Evolutionary conservation across 2,113 vertebrate genomes (phyloP).

Genomic region (Gorsachius goisagi): DNA sequence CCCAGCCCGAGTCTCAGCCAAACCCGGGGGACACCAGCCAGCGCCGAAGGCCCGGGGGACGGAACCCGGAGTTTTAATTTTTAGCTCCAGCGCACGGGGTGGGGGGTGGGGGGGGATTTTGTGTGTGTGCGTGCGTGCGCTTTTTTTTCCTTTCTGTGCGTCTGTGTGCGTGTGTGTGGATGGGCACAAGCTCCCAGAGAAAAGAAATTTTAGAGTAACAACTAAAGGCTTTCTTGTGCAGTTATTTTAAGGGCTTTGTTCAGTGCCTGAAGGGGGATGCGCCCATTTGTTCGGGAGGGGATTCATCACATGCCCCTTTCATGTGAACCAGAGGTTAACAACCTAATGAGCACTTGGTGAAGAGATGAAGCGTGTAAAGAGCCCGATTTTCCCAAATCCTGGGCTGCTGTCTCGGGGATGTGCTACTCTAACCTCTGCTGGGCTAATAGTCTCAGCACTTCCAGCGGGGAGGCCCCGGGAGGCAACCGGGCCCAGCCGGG

Average conservation of each 20-base stretch:
- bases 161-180: constrained; percentile 22
- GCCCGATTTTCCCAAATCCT: constrained; percentile 73
- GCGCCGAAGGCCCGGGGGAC: not conserved
- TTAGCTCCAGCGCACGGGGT: not conserved
- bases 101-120: not conserved
- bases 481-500: constrained; percentile 74
- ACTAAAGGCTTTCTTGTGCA: constrained; percentile 72
- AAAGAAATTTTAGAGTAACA: constrained; percentile 74
- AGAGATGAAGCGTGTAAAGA: constrained; percentile 87
- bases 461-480: constrained; percentile 79
- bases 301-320: constrained; percentile 77
- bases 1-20: not conserved
- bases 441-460: constrained; percentile 74
- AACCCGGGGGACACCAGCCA: not conserved
- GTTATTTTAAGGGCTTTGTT: constrained; percentile 79
- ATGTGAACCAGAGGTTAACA: constrained; percentile 87
- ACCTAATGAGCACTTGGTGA: constrained; percentile 83
- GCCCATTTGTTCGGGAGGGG: constrained; percentile 72
- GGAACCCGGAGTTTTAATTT: not conserved
- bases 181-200: constrained; percentile 38
- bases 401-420: constrained; percentile 75
- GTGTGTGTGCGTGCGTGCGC: not conserved
- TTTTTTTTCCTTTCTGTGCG: not conserved
- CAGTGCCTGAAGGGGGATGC: constrained; percentile 80
- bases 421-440: constrained; percentile 87